phyloP scores from a whole-genome alignment of 1,140 invertebrate species.

The Drosophila navojoa region DNA sequence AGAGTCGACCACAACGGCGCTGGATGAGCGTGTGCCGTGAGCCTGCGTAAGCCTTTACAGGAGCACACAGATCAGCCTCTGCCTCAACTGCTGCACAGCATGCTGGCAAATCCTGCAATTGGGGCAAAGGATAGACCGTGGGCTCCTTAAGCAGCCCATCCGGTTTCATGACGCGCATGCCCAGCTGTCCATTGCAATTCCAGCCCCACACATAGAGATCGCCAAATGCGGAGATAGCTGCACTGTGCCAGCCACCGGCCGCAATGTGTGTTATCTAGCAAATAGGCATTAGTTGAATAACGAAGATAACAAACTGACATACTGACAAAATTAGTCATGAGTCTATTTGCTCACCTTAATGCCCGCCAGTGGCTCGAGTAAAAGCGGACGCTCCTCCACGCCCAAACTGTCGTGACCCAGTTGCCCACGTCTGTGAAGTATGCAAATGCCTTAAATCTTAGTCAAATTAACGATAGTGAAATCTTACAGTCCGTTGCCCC shows the following conservation, averaged over 20 bases:
- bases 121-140: conserved; percentile 74
- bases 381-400: conserved; percentile 86
- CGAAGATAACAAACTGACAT: conserved; percentile 29
- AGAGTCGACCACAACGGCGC: conserved; percentile 86
- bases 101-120: conserved; percentile 66
- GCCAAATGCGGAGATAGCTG: conserved; percentile 89
- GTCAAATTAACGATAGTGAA: background rate
- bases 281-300: conserved; percentile 11
- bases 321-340: background rate
- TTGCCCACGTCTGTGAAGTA: conserved; percentile 89
- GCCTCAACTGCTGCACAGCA: conserved; percentile 51
- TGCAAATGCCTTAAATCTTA: background rate
- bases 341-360: conserved; percentile 84
- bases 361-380: conserved; percentile 90
- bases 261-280: conserved; percentile 86
- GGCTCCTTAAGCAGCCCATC: conserved; percentile 60
- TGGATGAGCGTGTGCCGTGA: conserved; percentile 87
- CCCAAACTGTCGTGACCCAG: conserved; percentile 90
- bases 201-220: conserved; percentile 96
- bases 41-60: conserved; percentile 88
- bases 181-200: conserved; percentile 94
- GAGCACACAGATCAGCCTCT: conserved; percentile 64
- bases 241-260: conserved; percentile 93
- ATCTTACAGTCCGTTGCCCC: conserved; percentile 91
- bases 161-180: conserved; percentile 85